phyloP scores from a whole-genome alignment of 2,888 invertebrate species.

The Hypolimnas misippus region DNA sequence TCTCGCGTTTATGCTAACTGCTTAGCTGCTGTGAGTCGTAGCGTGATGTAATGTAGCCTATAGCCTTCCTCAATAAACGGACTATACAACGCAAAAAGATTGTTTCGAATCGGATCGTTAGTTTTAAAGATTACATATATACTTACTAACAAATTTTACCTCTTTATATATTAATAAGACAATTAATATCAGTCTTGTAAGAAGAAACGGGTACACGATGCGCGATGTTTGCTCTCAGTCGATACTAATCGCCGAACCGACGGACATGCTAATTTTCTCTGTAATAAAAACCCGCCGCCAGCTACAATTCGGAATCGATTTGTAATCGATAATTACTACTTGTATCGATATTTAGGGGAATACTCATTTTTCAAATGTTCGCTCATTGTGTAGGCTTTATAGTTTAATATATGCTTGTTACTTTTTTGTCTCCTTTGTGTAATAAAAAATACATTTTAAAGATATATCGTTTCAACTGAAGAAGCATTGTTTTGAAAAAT shows the following conservation, averaged over 20 bases:
- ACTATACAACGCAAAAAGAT: no score
- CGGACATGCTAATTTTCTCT: not conserved
- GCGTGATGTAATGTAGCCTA: no score
- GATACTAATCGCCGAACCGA: constrained; percentile 2
- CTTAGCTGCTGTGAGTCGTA: no score
- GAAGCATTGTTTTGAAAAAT: no score
- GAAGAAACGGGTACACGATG: no score
- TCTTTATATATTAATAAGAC: no score
- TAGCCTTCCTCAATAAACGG: no score
- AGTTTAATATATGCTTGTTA: not conserved
- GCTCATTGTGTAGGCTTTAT: not conserved
- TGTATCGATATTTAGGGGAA: constrained; percentile 4
- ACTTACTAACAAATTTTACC: no score
- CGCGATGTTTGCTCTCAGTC: not conserved
- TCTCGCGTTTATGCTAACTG: no score
- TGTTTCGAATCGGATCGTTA: no score
- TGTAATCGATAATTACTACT: constrained; percentile 18
- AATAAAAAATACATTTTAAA: not conserved
- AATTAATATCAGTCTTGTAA: not conserved
- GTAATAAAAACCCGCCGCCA: constrained; percentile 13
- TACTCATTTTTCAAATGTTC: constrained; percentile 5
- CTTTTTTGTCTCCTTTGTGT: not conserved
- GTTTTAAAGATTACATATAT: not conserved
- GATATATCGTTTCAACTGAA: no score
- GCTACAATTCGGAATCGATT: constrained; percentile 23